Evolutionary conservation across 2,797 vertebrate genomes (phyloP).

Genomic region (Catostomus latipinnis): DNA sequence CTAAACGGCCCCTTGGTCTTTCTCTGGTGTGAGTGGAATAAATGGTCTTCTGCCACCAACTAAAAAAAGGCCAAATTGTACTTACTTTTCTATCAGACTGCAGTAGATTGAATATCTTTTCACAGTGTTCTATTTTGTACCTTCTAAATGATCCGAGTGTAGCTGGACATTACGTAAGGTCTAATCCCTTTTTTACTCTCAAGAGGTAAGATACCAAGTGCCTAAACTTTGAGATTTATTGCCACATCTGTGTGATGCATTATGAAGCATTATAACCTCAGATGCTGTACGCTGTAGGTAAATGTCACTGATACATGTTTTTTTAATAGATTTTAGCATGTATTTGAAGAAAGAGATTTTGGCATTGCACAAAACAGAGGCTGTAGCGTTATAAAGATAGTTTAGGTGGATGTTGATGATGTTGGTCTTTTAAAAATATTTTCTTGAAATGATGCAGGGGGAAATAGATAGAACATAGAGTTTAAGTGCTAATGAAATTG

Average conservation of each 20-base stretch:
- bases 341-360: slow-evolving; percentile 43
- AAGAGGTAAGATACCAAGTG: slow-evolving; percentile 91
- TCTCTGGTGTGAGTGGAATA: slow-evolving; percentile 39
- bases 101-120: slow-evolving; percentile 73
- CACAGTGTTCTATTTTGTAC: slow-evolving; percentile 76
- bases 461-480: slow-evolving; percentile 4
- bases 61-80: slow-evolving; percentile 57
- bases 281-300: slow-evolving; percentile 44
- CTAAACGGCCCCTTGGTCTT: slow-evolving; percentile 8
- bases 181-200: slow-evolving; percentile 73
- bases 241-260: slow-evolving; percentile 71
- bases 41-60: slow-evolving; percentile 28
- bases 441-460: slow-evolving; percentile 25
- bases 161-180: slow-evolving; percentile 72
- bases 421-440: slow-evolving; percentile 30
- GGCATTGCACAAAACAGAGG: slow-evolving; percentile 52
- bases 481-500: neutral
- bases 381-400: slow-evolving; percentile 30
- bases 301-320: slow-evolving; percentile 48
- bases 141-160: slow-evolving; percentile 68
- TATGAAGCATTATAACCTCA: slow-evolving; percentile 57
- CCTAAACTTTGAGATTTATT: slow-evolving; percentile 87
- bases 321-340: slow-evolving; percentile 47
- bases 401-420: slow-evolving; percentile 33
- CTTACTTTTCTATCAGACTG: slow-evolving; percentile 70